Evolutionary conservation across 2,797 vertebrate species (phyloP).

Genomic region (Ispidina picta): DNA sequence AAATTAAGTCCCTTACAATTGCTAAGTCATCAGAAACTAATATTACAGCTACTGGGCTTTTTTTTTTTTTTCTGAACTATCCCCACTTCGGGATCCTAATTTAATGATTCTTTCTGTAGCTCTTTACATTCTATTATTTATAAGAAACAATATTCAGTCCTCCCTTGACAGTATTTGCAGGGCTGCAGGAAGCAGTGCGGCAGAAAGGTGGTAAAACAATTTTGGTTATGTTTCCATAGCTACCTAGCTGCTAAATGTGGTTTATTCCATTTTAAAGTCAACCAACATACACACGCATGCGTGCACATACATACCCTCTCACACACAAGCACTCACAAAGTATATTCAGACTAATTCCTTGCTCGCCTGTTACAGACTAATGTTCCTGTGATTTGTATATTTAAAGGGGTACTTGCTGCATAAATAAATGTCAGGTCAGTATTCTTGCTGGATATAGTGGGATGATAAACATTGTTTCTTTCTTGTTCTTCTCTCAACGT

Average conservation of each 20-base stretch:
- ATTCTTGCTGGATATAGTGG: slow-evolving; percentile 21
- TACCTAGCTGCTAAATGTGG: slow-evolving; percentile 79
- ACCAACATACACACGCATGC: slow-evolving; percentile 68
- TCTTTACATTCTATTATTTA: slow-evolving; percentile 80
- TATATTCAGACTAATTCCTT: slow-evolving; percentile 59
- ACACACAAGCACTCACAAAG: slow-evolving; percentile 31
- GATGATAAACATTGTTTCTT: slow-evolving; percentile 38
- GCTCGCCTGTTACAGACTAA: slow-evolving; percentile 58
- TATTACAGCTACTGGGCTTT: slow-evolving; percentile 46
- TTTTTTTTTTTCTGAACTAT: slow-evolving; percentile 15
- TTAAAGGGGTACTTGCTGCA: slow-evolving; percentile 63
- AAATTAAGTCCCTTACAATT: slow-evolving; percentile 21
- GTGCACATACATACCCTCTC: background rate
- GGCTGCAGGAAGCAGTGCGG: slow-evolving; percentile 71
- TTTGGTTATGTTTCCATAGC: slow-evolving; percentile 84
- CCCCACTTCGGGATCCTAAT: slow-evolving; percentile 60
- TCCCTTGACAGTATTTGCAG: slow-evolving; percentile 75
- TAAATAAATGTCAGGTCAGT: slow-evolving; percentile 54
- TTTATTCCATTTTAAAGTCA: slow-evolving; percentile 80
- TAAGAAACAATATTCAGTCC: slow-evolving; percentile 77
- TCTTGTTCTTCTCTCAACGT: slow-evolving; percentile 3
- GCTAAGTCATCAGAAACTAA: slow-evolving; percentile 61
- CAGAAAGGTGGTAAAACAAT: slow-evolving; percentile 79
- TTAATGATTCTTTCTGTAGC: slow-evolving; percentile 65
- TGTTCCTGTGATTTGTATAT: slow-evolving; percentile 41